phyloP scores from a whole-genome alignment of 1,140 invertebrate genomes.

The Drosophila santomea region DNA sequence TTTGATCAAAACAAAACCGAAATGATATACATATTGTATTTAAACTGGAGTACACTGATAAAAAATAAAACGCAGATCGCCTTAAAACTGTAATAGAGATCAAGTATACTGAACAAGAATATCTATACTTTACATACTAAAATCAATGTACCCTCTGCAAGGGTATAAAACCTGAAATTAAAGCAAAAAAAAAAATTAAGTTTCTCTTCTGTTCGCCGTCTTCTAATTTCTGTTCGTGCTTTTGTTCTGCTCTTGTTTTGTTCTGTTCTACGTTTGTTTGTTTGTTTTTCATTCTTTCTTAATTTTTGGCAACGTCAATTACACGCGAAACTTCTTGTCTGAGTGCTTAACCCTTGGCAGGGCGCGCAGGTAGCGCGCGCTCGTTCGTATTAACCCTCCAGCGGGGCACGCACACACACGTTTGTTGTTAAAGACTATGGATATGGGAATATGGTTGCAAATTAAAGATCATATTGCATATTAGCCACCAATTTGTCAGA shows the following conservation, averaged over 20 bases:
- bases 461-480: not conserved
- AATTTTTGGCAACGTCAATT: slow-evolving; percentile 43
- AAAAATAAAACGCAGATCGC: too few species aligned
- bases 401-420: too few species aligned
- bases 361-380: not conserved
- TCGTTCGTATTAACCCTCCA: not conserved
- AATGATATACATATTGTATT: too few species aligned
- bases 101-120: too few species aligned
- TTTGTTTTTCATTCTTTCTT: slow-evolving; percentile 26
- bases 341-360: slow-evolving; percentile 16
- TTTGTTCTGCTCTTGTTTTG: not conserved
- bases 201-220: slow-evolving; percentile 32
- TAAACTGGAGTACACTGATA: too few species aligned
- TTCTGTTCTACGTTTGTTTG: slow-evolving; percentile 4
- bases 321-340: slow-evolving; percentile 20
- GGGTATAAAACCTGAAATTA: too few species aligned
- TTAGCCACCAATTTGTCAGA: not conserved
- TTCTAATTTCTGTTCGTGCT: slow-evolving; percentile 17
- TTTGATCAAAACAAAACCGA: too few species aligned
- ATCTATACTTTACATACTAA: too few species aligned
- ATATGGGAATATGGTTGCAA: too few species aligned
- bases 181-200: not conserved
- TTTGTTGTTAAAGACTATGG: too few species aligned
- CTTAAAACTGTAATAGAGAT: too few species aligned
- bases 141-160: too few species aligned